Base-by-base conservation (phyloP, 2,113 vertebrate genomes). In the Ptyas mucosa region DNA sequence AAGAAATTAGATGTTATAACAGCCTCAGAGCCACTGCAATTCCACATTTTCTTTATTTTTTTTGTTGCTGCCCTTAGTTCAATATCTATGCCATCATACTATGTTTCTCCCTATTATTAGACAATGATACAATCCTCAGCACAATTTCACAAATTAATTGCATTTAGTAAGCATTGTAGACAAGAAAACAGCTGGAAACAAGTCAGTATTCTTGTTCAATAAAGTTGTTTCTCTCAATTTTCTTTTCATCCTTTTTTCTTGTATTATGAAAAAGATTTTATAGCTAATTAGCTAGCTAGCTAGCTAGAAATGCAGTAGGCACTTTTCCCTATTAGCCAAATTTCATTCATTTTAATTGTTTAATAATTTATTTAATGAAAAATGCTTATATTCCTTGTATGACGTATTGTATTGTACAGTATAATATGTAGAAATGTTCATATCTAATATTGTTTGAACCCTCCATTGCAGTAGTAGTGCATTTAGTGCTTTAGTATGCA, bases 231-330 rank as follows among this genome's bases (percentile, higher is more conserved):
- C 10, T 86, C 58, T 26, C 8, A 61, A 86, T 24, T 11, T 86
- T 86, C 39, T 6, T 43, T 21, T 21, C 39, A 23, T 85, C 23
- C 18, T 85, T 85, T 94, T 81, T 96, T 51, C 96, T 92, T 52
- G 95, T 88, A 89, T 39, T 58, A 89, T 29, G 46, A 18, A 7
- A 26, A 15, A 58, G 9, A 24, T 26, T 54, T 54, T 54, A 54
- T 55, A 21, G 20, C 18, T 55, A 55, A 20, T 21, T 55, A 55
- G 20, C 18, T 55, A 55, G 54, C 5, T 55, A 55, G 54, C 15
- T 75, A 53, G 43, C 3, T 43, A 43, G 29, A 64, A 24, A 8
- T n/a, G n/a, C 7, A 85, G 43, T 29, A 49, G 26, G 6, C 52
- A 26, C 29, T 20, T 54, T 23, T n/a, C 51, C 39, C 34, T 88